Percentiles rank a stretch among this genome's conserved stretches.
These are phyloP conservation scores for Karalla daura DNA, from an alignment of 2,797 vertebrate species.

Conservation along the genomic window DNA sequence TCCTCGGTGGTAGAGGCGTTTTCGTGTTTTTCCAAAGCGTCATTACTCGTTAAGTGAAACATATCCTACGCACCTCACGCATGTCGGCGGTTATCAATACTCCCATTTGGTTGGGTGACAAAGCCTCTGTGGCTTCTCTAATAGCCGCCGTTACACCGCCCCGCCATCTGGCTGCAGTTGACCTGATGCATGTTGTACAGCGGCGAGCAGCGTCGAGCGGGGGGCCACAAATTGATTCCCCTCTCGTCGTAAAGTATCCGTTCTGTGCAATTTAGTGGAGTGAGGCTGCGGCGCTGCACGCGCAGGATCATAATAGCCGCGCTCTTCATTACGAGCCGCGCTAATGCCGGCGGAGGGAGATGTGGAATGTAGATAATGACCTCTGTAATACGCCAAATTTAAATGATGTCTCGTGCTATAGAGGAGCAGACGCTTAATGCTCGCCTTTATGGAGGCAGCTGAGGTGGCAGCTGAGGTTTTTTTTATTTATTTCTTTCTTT, in stretches of 20 bases:
- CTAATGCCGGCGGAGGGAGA: conserved; percentile 42
- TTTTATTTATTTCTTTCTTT: too few relatives aligned
- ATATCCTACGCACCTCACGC: conserved; percentile 28
- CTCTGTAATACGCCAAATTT: conserved; percentile 53
- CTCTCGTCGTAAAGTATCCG: conserved; percentile 52
- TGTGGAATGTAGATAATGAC: conserved; percentile 63
- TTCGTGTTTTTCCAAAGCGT: conserved; percentile 36
- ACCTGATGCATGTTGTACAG: conserved; percentile 57
- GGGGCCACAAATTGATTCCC: conserved; percentile 58
- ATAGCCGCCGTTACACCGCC: conserved; percentile 54
- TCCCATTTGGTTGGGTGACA: conserved; percentile 49
- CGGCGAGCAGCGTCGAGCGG: conserved; percentile 30
- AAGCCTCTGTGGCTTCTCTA: conserved; percentile 70
- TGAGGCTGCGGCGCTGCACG: conserved; percentile 26
- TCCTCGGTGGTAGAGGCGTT: conserved; percentile 20
- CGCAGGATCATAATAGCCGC: conserved; percentile 53
- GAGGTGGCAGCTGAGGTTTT: too few relatives aligned
- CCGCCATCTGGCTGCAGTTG: conserved; percentile 70
- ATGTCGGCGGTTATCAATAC: conserved; percentile 58
- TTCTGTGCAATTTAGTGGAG: conserved; percentile 42
- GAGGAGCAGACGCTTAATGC: conserved; percentile 35
- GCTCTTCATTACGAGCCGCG: conserved; percentile 58
- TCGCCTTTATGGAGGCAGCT: conserved; percentile 13
- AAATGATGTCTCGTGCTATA: conserved; percentile 41
- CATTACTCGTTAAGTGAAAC: conserved; percentile 59